These are phyloP conservation scores for Hydraecia micacea DNA, from an alignment of 2,888 invertebrate species.

Conservation along the genomic window DNA sequence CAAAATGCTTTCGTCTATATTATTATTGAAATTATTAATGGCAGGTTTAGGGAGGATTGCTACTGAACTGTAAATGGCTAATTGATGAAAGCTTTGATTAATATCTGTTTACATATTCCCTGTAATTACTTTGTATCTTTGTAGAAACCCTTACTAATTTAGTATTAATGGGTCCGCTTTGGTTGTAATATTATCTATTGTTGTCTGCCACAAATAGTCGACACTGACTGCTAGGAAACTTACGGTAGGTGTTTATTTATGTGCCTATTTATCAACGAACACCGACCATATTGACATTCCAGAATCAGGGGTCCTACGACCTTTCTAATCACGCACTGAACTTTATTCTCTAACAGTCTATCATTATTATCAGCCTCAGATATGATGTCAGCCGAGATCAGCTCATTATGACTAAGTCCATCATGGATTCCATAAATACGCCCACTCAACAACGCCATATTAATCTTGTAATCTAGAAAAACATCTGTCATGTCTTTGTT, in stretches of 20 bases:
- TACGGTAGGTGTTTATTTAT: conserved; percentile 20
- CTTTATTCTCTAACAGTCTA: conserved; percentile 46
- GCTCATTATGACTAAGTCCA: conserved; percentile 65
- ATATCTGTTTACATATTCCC: conserved; percentile 9
- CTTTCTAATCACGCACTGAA: conserved; percentile 57
- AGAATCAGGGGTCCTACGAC: conserved; percentile 47
- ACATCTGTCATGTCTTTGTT: conserved; percentile 55
- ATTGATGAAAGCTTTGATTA: conserved; percentile 11
- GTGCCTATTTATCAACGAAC: conserved; percentile 35
- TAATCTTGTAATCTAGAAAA: conserved; percentile 57
- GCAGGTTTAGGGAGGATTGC: conserved; percentile 7
- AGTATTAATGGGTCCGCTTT: conserved; percentile 21
- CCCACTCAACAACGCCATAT: conserved; percentile 65
- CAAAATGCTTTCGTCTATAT: background rate
- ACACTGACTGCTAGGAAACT: background rate
- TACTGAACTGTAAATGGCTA: background rate
- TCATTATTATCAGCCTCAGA: conserved; percentile 49
- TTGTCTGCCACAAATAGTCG: conserved; percentile 16
- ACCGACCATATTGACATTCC: conserved; percentile 33
- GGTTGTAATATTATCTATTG: conserved; percentile 16
- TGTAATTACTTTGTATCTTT: background rate
- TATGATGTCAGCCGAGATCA: conserved; percentile 60
- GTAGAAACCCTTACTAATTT: conserved; percentile 13
- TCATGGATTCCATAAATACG: conserved; percentile 60
- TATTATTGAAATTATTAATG: conserved; percentile 1